Evolutionary conservation across 1,140 invertebrate species (phyloP).

Genomic region (Pemphigus obesinymphae): DNA sequence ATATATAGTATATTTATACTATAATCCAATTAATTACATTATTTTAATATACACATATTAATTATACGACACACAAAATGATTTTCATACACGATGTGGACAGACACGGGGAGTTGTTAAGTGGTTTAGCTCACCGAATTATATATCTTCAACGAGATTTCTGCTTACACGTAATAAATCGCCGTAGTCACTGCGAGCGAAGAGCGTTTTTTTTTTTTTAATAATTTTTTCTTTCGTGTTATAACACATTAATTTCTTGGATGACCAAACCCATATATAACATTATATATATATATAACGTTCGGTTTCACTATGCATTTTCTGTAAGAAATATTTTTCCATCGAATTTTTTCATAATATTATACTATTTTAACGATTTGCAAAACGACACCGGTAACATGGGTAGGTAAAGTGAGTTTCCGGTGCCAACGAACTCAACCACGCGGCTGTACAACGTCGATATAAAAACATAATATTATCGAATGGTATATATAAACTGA

Average conservation of each 20-base stretch:
- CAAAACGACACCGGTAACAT: background rate
- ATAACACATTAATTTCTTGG: background rate
- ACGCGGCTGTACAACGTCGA: background rate
- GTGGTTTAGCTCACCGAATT: background rate
- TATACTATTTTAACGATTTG: background rate
- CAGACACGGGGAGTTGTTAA: background rate
- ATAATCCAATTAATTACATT: background rate
- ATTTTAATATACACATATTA: background rate
- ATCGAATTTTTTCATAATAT: background rate
- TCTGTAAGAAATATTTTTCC: background rate
- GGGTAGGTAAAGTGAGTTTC: background rate
- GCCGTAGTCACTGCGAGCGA: background rate
- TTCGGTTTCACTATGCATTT: background rate
- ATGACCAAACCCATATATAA: background rate
- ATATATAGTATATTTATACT: no score
- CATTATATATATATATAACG: no score
- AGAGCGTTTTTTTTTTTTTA: background rate
- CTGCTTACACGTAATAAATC: background rate
- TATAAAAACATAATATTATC: background rate
- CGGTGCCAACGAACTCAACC: conserved; percentile 35
- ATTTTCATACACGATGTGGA: background rate
- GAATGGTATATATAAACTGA: no score
- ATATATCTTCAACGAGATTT: background rate
- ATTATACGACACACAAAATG: background rate
- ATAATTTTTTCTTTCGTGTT: background rate